Evolutionary conservation across 2,888 invertebrate species (phyloP), one percentile per base, ranked within the genome.

Genomic region (Hololepta plana): DNA sequence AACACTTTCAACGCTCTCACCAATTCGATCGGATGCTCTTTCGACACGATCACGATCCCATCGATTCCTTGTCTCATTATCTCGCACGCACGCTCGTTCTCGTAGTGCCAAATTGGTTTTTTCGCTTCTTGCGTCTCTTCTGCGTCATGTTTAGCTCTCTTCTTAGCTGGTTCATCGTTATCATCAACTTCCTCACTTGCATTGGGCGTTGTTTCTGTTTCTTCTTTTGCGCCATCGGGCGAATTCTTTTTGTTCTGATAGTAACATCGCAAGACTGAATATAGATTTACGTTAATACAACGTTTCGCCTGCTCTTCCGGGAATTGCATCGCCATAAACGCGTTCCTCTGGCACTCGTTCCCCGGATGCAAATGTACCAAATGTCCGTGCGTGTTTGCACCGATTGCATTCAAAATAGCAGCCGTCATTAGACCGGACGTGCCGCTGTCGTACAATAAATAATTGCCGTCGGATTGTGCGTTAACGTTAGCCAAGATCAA

Each of bases 361-460:
- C 81, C 82, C 2, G 80, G 75, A 48, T 84, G 80, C 55, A 82
- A 61, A 39, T 84, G 75, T 24, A 85, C 55, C 10, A 84, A 45
- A 38, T 59, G 61, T 1, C 75, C 80, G 24, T 49, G 50, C 1
- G 73, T 74, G 16, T 61, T 53, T 0, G 57, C 61, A 2, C 77
- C 73, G 29, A 87, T 73, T 27, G 71, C 67, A 49, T 84, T 79
- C 22, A 95, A 49, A 42, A 93, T 61, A 2, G 82, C 72, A 1
- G 90, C 85, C 4, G 82, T 67, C 14, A 88, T 48, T 22, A 96
- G 57, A 0, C 93, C 95, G 43, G 74, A 72, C 15, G 82, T 81
- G 1, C 84, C 84, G 28, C 84, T 81, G 46, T 95, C 93, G 47
- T 87, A 88, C 2, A 95, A 52, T 29, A 90, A 55, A 51, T 75